Evolutionary conservation across 1,140 invertebrate genomes (phyloP), one percentile per base, ranked within the genome.

Genomic region (Lutraria rhynchaena): DNA sequence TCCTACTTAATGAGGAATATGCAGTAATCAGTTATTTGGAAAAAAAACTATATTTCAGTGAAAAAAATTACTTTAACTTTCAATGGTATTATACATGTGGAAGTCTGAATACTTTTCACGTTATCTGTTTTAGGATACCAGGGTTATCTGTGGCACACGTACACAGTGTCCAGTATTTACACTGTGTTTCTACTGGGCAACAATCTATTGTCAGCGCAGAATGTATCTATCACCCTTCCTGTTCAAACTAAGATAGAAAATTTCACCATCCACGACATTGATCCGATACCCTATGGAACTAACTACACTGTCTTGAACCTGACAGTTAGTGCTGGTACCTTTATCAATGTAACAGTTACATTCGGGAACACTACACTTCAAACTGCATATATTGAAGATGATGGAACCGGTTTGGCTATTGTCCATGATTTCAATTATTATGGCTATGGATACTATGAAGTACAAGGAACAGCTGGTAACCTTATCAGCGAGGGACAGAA

Each of bases 401-500:
- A 41, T n/a, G 33, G 31, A n/a, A 44, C 19, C 31, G 84, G 84
- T 1, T 31, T 49, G n/a, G 83, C 76, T n/a, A 46, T 83, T 3
- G 60, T 85, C 15, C 22, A 33, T 7, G 49, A 51, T 22, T 55
- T 4, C n/a, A 51, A 81, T 19, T 85, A 85, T 35, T 65, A 60
- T 31, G 51, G 29, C 17, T 73, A 46, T 17, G 84, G 84, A n/a
- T 49, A 51, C 17, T 80, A 81, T 55, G 13, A 49, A 29, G 65
- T 85, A 1, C 31, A 49, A 19, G 80, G 60, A 22, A 83, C 61
- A 61, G 69, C 83, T 1, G 71, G 46, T n/a, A 85, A 85, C 63
- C 46, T 85, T 3, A 77, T 85, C 0, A 81, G 51, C 13, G 70
- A 71, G 11, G 17, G 29, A 7, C n/a, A 70, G 27, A 60, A 77